A percentile compares a stretch with the other conserved stretches of the same genome.
Evolutionary conservation across 2,888 invertebrate species (phyloP).

Genomic region (Aphodius sticticus): DNA sequence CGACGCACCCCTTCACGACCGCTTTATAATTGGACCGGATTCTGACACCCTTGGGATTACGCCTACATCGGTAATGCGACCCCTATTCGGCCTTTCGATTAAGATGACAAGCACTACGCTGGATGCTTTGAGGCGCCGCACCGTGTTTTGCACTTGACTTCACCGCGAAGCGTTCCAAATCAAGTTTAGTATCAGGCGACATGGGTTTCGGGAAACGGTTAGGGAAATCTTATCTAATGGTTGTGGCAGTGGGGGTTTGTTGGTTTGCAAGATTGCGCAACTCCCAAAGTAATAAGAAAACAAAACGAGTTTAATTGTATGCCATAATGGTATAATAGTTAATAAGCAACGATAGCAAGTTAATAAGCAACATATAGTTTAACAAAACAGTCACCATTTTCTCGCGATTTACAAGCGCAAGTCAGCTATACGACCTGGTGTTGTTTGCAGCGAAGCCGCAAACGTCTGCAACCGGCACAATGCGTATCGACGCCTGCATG

Average conservation of each 20-base stretch:
- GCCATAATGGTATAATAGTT: no score
- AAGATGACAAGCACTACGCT: background rate
- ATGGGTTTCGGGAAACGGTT: background rate
- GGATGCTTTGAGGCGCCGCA: background rate
- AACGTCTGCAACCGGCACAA: no score
- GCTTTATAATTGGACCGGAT: background rate
- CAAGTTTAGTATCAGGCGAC: background rate
- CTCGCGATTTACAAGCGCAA: no score
- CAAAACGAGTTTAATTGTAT: no score
- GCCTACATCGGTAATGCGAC: conserved; percentile 4
- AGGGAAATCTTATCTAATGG: background rate
- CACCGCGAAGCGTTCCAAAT: background rate
- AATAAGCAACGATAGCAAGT: no score
- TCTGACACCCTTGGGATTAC: background rate
- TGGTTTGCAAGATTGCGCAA: no score
- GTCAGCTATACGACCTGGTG: no score
- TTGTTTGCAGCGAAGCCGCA: no score
- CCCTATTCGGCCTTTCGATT: background rate
- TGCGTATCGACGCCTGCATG: no score
- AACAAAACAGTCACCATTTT: no score
- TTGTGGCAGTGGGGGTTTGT: background rate
- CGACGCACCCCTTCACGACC: background rate
- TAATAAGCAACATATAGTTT: no score
- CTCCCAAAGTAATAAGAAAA: no score
- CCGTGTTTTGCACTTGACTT: background rate